Evolutionary conservation across 2,888 invertebrate species (phyloP).

Genomic region (Megalurothrips usitatus): DNA sequence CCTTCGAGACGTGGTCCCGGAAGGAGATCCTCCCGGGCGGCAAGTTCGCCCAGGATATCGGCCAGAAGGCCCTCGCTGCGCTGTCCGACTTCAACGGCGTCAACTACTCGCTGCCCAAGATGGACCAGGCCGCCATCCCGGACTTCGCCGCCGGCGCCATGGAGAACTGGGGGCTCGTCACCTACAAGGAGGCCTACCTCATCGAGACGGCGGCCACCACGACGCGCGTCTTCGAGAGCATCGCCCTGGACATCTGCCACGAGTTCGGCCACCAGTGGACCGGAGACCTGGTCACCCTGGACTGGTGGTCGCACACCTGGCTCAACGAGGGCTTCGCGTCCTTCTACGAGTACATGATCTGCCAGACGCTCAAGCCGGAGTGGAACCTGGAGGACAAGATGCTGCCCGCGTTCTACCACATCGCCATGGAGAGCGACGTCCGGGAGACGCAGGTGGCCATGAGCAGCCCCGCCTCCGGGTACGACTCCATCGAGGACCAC

Average conservation of each 20-base stretch:
- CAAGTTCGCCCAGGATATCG: background rate
- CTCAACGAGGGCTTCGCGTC: constrained; percentile 47
- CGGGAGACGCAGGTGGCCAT: constrained; percentile 9
- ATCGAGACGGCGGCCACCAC: background rate
- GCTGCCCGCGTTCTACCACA: constrained; percentile 14
- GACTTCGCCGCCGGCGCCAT: constrained; percentile 73
- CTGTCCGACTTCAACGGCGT: background rate
- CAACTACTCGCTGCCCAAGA: constrained; percentile 48
- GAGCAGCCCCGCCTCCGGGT: constrained; percentile 5
- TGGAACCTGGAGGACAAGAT: constrained; percentile 20
- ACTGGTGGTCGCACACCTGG: constrained; percentile 40
- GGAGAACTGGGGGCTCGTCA: constrained; percentile 70
- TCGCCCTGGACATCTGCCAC: constrained; percentile 39
- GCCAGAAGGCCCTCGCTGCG: background rate
- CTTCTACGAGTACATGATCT: constrained; percentile 47
- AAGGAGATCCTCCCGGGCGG: background rate
- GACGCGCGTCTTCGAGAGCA: background rate
- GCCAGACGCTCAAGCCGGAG: constrained; percentile 35
- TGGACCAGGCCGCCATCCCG: constrained; percentile 72
- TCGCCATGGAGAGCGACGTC: constrained; percentile 27
- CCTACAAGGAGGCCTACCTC: constrained; percentile 48
- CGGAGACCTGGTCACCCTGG: constrained; percentile 39
- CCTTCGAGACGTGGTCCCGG: background rate
- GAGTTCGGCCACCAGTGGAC: constrained; percentile 50
- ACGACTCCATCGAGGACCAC: constrained; percentile 28